A percentile compares a stretch with the other conserved stretches of the same genome.
phyloP scores from a whole-genome alignment of 2,113 vertebrate genomes.

The Forbesichthys agassizii region DNA sequence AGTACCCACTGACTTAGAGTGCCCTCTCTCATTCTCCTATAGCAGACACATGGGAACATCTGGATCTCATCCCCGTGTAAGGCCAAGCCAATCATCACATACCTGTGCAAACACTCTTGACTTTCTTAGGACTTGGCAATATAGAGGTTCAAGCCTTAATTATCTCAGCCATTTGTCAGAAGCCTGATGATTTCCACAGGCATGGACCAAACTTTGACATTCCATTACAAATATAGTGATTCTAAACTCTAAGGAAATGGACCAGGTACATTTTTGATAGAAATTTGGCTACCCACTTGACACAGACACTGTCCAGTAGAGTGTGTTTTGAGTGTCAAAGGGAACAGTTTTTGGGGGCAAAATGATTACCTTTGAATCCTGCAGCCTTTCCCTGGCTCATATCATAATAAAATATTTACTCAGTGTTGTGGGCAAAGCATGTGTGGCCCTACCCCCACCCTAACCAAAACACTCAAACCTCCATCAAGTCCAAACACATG shows the following conservation, averaged over 20 bases:
- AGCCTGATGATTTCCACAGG: constrained; percentile 51
- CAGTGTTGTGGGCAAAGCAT: background rate
- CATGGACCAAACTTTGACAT: constrained; percentile 38
- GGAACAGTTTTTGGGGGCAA: constrained; percentile 14
- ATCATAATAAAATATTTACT: constrained; percentile 4
- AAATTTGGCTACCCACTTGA: constrained; percentile 19
- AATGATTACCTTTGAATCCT: constrained; percentile 16
- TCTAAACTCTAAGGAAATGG: constrained; percentile 8
- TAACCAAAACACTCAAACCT: background rate
- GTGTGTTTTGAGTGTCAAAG: constrained; percentile 14
- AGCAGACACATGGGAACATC: constrained; percentile 57
- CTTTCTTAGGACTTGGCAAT: constrained; percentile 32
- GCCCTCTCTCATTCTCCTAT: constrained; percentile 22
- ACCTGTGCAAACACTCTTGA: constrained; percentile 51
- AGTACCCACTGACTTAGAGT: constrained; percentile 29
- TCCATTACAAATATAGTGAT: constrained; percentile 19
- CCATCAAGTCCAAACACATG: background rate
- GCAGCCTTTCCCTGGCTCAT: background rate
- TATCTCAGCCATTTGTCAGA: constrained; percentile 53
- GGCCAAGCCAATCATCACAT: constrained; percentile 48
- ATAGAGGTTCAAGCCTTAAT: constrained; percentile 40
- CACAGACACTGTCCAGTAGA: constrained; percentile 23
- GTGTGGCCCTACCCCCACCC: no score
- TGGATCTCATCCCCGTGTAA: constrained; percentile 58
- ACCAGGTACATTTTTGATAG: constrained; percentile 31